These are phyloP conservation scores for Vultur gryphus DNA, from an alignment of 2,797 vertebrate species.

Conservation along the genomic window DNA sequence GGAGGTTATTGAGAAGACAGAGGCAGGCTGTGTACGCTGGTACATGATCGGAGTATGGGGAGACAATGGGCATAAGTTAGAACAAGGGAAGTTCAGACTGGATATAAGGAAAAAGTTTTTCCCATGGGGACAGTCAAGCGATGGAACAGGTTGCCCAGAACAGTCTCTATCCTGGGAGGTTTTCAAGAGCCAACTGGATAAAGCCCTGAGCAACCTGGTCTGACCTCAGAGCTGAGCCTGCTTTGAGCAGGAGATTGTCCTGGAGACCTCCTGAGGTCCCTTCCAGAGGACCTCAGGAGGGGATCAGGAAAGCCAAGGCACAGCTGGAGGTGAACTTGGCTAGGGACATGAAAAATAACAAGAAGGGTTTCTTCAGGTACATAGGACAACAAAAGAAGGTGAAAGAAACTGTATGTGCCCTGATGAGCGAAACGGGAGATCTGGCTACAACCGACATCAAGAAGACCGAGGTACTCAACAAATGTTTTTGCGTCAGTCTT, in stretches of 20 bases:
- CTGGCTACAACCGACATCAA: background rate
- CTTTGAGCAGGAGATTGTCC: background rate
- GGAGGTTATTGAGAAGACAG: background rate
- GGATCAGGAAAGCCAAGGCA: background rate
- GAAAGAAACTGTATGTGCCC: background rate
- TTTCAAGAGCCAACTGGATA: background rate
- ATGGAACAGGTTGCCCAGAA: background rate
- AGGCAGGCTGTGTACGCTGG: background rate
- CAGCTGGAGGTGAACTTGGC: background rate
- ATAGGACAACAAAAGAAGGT: background rate
- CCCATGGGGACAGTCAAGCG: background rate
- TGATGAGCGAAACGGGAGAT: background rate
- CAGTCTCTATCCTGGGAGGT: background rate
- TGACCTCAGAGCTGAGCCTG: background rate
- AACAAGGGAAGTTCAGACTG: background rate
- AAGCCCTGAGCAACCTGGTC: background rate
- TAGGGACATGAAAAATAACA: background rate
- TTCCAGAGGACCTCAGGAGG: no score
- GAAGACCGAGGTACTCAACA: background rate
- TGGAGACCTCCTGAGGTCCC: background rate
- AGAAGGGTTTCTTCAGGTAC: background rate
- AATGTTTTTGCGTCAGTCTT: background rate
- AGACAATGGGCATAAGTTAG: background rate
- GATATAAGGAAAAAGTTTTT: background rate
- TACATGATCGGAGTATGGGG: background rate